Evolutionary conservation across 2,113 vertebrate genomes (phyloP), one percentile per base, ranked within the genome.

Genomic region (Clarias gariepinus): DNA sequence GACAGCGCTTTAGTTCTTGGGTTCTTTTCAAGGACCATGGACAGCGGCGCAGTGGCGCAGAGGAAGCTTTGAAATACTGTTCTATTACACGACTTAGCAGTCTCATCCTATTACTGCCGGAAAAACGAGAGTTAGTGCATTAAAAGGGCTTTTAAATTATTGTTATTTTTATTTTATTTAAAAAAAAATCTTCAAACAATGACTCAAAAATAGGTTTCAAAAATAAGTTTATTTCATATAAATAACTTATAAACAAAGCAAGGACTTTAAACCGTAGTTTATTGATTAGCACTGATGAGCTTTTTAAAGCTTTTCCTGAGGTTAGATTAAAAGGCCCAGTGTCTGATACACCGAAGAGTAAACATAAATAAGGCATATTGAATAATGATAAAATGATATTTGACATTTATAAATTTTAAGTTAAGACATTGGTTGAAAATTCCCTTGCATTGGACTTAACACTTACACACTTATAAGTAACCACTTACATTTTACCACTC

Each of bases 1-100:
- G 92, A 93, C 91, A 95, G 95, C 92, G 90, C 91, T 66, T 73
- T 53, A 53, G 19, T 33, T 52, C 25, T 12, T 21, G 55, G 47
- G 36, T 52, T 76, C 28, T 61, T 25, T 25, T 85, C 83, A 88
- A 91, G 91, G 5, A 93, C 92, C 91, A 83, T 58, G 92, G 91
- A 93, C 87, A 93, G 91, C 90, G 83, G 61, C 82, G 23, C 3
- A 52, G 64, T 36, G 21, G 41, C 73, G 85, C 79, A n/a, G 18
- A 9, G 21, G 33, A 61, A n/a, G n/a, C 19, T 21, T 15, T 25
- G 63, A 81, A 55, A 86, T 61, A 68, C 3, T 55, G 19, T 10
- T 21, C 12, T 11, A 4, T 16, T n/a, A 19, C 47, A 77, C 13
- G 6, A 77, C 25, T 28, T 18, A 18, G 25, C 52, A 55, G 52